Evolutionary conservation across 2,888 invertebrate species (phyloP).

Genomic region (Agapostemon virescens): DNA sequence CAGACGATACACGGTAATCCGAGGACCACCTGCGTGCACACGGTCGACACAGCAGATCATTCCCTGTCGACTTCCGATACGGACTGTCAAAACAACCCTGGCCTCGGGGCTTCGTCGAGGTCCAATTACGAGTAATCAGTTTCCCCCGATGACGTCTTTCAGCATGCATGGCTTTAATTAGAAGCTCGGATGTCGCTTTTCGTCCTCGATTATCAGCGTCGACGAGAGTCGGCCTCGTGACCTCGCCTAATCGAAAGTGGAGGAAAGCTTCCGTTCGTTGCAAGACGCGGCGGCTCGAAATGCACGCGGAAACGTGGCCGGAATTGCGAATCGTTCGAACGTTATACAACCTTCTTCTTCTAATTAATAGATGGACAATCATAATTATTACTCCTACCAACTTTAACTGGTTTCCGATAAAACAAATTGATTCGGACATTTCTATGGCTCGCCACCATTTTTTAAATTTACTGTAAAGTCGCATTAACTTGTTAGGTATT

Average conservation of each 20-base stretch:
- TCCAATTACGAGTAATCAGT: conserved; percentile 71
- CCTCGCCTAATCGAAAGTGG: conserved; percentile 17
- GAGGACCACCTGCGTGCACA: conserved; percentile 57
- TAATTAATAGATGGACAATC: neutral
- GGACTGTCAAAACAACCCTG: conserved; percentile 54
- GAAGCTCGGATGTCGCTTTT: conserved; percentile 58
- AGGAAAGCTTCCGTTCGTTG: neutral
- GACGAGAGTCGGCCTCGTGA: conserved; percentile 18
- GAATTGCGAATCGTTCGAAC: neutral
- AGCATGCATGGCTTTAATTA: conserved; percentile 72
- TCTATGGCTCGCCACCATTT: too few relatives aligned
- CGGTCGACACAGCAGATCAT: conserved; percentile 38
- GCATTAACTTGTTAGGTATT: too few relatives aligned
- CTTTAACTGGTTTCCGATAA: neutral
- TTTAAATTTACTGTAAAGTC: too few relatives aligned
- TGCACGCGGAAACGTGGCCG: neutral
- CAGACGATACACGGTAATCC: conserved; percentile 49
- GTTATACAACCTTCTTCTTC: neutral
- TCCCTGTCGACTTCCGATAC: conserved; percentile 63
- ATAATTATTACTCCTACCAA: neutral
- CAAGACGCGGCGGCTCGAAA: neutral
- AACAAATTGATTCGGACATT: neutral
- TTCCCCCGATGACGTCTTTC: conserved; percentile 71
- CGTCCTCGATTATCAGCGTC: conserved; percentile 24
- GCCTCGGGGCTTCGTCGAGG: conserved; percentile 40